Base-by-base conservation (phyloP, 2,888 invertebrate species). In the Daptonema setosum region DNA sequence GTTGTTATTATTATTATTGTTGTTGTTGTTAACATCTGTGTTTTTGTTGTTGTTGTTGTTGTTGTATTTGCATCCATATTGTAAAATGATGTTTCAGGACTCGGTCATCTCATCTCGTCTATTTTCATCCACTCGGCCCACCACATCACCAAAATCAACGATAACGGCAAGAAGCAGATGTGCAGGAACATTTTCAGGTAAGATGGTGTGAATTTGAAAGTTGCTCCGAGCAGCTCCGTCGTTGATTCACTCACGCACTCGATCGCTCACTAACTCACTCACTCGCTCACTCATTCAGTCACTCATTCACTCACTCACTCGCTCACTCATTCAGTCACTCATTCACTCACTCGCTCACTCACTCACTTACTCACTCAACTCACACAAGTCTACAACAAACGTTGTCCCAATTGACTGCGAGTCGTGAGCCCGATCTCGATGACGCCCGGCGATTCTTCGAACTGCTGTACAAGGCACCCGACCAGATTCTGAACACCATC, bases 391-490 rank as follows among this genome's bases (percentile, higher is more conserved):
- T 35, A 17, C 35, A 35, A 17, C 84, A 85, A 70, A 83, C 83
- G 1, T 71, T 85, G n/a, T 80, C 83, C 45, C 82, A 82, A 67
- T 83, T 85, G 57, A 85, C 84, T 1, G 80, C 82, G 75, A 54
- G n/a, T 11, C 24, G 43, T 1, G 85, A 85, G 73, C 77, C 83
- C 20, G 84, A 85, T 24, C 76, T 93, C 64, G 88, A 90, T 72
- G 81, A 86, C 67, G 90, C 91, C 0, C 78, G 85, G 65, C 81
- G 81, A 63, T 91, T 87, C 74, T 85, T 85, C 68, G 85, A 87
- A 65, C 77, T 91, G 62, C 81, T 90, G 59, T 82, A 83, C 63
- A 78, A 81, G 66, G 78, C 81, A 26, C 85, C 85, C 1, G 83
- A 87, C 74, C 85, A 86, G 73, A 83, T 90, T 65, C 78, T 90